phyloP scores from a whole-genome alignment of 30 jellyfish, hydroid and myxozoan species.

The Clytia hemisphaerica region DNA sequence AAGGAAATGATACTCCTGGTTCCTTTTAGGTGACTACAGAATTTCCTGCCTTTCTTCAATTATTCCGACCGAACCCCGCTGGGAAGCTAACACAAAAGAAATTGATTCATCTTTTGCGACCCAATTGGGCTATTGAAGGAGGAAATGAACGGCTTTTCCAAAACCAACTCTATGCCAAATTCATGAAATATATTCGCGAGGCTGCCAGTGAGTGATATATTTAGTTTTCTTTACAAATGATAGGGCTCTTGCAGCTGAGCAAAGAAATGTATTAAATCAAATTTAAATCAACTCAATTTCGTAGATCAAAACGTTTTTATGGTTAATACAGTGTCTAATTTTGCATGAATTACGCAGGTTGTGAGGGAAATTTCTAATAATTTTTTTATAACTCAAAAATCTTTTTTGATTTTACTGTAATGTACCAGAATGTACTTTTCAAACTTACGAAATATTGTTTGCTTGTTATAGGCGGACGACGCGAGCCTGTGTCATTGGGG shows the following conservation, averaged over 20 bases:
- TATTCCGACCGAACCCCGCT: constrained; percentile 13
- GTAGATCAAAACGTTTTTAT: too few relatives aligned
- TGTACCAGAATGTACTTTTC: too few relatives aligned
- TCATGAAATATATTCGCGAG: constrained; percentile 34
- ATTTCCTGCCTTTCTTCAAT: constrained; percentile 16
- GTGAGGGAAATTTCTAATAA: too few relatives aligned
- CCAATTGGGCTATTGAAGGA: constrained; percentile 34
- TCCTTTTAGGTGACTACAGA: constrained; percentile 15
- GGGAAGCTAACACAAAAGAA: constrained; percentile 11
- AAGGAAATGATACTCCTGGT: too few relatives aligned
- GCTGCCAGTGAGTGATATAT: constrained; percentile 32
- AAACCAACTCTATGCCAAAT: constrained; percentile 17
- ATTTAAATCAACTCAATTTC: too few relatives aligned
- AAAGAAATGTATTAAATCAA: too few relatives aligned
- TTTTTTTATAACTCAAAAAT: too few relatives aligned
- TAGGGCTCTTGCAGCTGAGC: too few relatives aligned
- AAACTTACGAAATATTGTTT: too few relatives aligned
- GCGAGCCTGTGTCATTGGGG: constrained; percentile 12
- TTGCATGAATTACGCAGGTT: too few relatives aligned
- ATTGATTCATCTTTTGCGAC: constrained; percentile 9
- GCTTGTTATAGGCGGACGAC: constrained; percentile 35
- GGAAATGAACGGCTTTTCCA: constrained; percentile 14
- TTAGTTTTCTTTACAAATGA: not conserved
- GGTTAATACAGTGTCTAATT: too few relatives aligned
- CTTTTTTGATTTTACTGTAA: too few relatives aligned